Conservation (phyloP, 2,888 invertebrate species). For the Lithophane semibrunnea region DNA sequence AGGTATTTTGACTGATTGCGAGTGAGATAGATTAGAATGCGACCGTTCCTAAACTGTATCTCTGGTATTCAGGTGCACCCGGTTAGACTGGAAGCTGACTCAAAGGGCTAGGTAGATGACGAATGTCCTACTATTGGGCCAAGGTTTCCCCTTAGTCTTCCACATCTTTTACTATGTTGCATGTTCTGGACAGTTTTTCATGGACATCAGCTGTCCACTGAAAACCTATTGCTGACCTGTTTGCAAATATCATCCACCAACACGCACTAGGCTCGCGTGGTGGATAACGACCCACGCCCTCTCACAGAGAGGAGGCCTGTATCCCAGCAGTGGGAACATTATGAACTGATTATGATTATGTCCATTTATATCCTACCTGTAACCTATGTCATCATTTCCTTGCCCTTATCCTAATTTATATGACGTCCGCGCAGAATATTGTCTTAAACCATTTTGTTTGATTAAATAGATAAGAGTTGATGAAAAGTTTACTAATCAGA, state of each 20-base stretch:
- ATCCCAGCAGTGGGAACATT: not conserved
- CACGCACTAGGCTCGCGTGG: too few relatives aligned
- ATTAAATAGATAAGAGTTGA: too few relatives aligned
- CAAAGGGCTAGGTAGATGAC: not conserved
- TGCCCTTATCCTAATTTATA: too few relatives aligned
- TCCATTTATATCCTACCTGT: not conserved
- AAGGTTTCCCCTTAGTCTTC: not conserved
- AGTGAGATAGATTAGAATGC: too few relatives aligned
- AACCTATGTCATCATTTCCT: too few relatives aligned
- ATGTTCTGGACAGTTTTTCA: not conserved
- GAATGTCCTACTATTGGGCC: not conserved
- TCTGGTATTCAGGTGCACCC: not conserved
- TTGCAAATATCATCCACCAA: not conserved
- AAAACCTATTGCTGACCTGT: not conserved
- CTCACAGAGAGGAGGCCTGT: not conserved
- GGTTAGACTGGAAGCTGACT: not conserved
- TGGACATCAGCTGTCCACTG: not conserved
- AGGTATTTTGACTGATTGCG: too few relatives aligned
- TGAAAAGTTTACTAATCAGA: too few relatives aligned
- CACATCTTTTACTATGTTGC: not conserved
- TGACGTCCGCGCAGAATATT: too few relatives aligned
- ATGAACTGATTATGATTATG: not conserved
- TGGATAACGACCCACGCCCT: not conserved
- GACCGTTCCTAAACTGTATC: not conserved
- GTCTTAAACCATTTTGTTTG: too few relatives aligned